phyloP scores from a whole-genome alignment of 1,140 invertebrate species.

The Drosophila ohnishii region DNA sequence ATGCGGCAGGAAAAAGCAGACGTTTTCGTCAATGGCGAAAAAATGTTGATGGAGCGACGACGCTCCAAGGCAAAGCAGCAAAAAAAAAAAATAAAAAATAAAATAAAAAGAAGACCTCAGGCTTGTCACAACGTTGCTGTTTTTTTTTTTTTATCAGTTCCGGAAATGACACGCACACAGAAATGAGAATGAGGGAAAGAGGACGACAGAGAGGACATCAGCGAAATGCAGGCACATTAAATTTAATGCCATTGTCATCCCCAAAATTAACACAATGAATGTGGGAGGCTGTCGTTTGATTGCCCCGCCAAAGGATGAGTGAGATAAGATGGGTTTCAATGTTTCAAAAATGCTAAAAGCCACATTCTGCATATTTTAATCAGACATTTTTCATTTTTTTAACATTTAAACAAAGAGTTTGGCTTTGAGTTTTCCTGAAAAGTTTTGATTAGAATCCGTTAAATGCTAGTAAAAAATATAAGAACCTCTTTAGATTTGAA shows the following conservation, averaged over 20 bases:
- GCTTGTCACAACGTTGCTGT: conserved; percentile 39
- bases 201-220: conserved; percentile 15
- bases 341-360: neutral
- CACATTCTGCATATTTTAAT: neutral
- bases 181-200: conserved; percentile 20
- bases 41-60: conserved; percentile 61
- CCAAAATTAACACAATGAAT: conserved; percentile 51
- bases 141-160: conserved; percentile 41
- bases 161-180: conserved; percentile 69
- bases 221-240: conserved; percentile 46
- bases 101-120: conserved; percentile 22
- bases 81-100: conserved; percentile 32
- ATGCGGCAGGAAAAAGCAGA: conserved; percentile 24
- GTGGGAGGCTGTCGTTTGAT: conserved; percentile 12
- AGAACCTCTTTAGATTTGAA: neutral
- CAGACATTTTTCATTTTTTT: neutral
- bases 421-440: neutral
- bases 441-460: neutral
- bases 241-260: conserved; percentile 48
- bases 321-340: conserved; percentile 11
- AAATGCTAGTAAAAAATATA: neutral
- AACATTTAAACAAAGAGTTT: too few species aligned
- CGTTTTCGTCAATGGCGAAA: conserved; percentile 43
- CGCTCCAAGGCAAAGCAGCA: conserved; percentile 10
- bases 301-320: conserved; percentile 11